Evolutionary conservation across 2,888 invertebrate genomes (phyloP).

Genomic region (Apoda limacodes): DNA sequence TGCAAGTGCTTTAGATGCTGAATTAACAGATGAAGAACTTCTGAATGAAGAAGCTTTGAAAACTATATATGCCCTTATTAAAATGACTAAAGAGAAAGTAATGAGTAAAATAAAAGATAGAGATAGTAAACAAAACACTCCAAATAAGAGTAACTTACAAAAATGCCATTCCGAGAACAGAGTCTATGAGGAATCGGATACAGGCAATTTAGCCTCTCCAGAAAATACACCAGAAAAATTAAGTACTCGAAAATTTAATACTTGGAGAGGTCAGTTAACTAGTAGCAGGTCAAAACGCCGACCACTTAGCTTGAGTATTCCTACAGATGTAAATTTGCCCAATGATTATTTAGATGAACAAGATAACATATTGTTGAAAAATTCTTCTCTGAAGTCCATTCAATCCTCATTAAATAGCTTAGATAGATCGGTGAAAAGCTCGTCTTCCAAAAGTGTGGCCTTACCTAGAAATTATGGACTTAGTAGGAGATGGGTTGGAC

Average conservation of each 20-base stretch:
- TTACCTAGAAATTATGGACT: conserved; percentile 71
- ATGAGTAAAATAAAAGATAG: conserved; percentile 54
- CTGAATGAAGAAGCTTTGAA: conserved; percentile 64
- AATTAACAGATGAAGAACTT: conserved; percentile 57
- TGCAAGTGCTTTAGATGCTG: conserved; percentile 44
- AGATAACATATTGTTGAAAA: conserved; percentile 35
- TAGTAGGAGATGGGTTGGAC: conserved; percentile 72
- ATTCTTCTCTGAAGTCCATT: conserved; percentile 49
- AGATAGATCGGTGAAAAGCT: conserved; percentile 43
- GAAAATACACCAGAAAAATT: conserved; percentile 49
- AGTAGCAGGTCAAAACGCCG: conserved; percentile 42
- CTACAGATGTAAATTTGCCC: conserved; percentile 44
- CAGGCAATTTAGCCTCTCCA: conserved; percentile 43
- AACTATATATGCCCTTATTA: conserved; percentile 64
- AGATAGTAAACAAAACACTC: conserved; percentile 34
- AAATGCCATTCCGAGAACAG: conserved; percentile 54
- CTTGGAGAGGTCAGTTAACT: conserved; percentile 48
- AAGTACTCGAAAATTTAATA: conserved; percentile 45
- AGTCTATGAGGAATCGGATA: conserved; percentile 45
- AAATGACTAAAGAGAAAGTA: conserved; percentile 61
- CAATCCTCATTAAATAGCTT: conserved; percentile 50
- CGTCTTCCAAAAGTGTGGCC: conserved; percentile 53
- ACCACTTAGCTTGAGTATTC: conserved; percentile 58
- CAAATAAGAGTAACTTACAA: conserved; percentile 39
- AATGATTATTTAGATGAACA: conserved; percentile 42